These are phyloP conservation scores for Drosophila kambysellisi DNA, from an alignment of 2,888 invertebrate species.

Conservation along the genomic window DNA sequence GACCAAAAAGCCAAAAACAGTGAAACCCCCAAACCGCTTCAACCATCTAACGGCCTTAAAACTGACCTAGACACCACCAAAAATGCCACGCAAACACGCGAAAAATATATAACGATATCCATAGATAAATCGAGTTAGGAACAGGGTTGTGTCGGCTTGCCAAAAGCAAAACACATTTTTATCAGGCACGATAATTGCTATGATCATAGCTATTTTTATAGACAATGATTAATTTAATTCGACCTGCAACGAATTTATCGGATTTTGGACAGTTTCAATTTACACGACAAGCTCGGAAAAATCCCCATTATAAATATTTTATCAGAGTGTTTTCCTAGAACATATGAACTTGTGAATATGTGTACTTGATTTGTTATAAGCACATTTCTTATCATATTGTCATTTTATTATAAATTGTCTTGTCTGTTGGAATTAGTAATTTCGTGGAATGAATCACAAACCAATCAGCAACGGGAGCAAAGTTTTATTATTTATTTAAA, in stretches of 20 bases:
- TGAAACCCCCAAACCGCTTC: background rate
- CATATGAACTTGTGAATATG: background rate
- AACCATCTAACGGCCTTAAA: background rate
- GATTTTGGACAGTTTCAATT: conserved; percentile 8
- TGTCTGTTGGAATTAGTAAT: background rate
- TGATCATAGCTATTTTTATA: conserved; percentile 1
- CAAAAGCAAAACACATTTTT: background rate
- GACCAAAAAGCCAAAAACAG: background rate
- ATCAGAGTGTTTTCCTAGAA: conserved; percentile 25
- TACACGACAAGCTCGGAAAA: background rate
- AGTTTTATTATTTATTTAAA: no score
- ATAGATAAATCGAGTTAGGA: background rate
- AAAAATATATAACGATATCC: background rate
- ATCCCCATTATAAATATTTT: conserved; percentile 3
- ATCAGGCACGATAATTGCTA: no score
- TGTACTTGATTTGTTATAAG: background rate
- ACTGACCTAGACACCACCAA: conserved; percentile 36
- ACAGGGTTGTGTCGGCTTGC: background rate
- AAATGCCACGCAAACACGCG: background rate
- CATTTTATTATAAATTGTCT: conserved; percentile 3
- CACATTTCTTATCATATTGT: conserved; percentile 7
- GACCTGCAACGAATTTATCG: background rate
- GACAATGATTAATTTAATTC: conserved; percentile 8
- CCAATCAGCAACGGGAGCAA: background rate
- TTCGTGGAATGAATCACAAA: background rate